Evolutionary conservation across 2,113 vertebrate species (phyloP).

Genomic region (Poeciliopsis prolifica): DNA sequence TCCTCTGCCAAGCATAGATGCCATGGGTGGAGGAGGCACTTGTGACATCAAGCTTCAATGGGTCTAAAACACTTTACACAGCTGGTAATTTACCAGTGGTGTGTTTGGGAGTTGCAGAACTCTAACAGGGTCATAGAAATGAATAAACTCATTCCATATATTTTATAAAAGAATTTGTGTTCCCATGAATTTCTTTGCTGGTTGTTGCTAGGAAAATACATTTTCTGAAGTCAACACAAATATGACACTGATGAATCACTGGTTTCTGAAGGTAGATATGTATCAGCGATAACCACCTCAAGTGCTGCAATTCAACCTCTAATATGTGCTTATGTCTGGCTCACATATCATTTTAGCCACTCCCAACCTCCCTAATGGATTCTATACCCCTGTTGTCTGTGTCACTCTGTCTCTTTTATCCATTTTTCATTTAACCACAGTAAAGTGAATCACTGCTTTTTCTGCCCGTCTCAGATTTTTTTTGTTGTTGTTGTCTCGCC

Average conservation of each 20-base stretch:
- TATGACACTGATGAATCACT: conserved; percentile 66
- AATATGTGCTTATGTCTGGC: conserved; percentile 55
- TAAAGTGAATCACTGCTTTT: conserved; percentile 34
- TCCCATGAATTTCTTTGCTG: conserved; percentile 8
- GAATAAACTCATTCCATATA: conserved; percentile 13
- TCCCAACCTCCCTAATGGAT: conserved; percentile 58
- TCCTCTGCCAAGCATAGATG: not conserved
- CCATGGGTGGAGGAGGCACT: not conserved
- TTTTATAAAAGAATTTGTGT: conserved; percentile 15
- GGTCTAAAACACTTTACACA: conserved; percentile 31
- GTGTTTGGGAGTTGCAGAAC: conserved; percentile 54
- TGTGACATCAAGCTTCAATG: not conserved
- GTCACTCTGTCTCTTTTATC: conserved; percentile 35
- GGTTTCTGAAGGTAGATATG: conserved; percentile 57
- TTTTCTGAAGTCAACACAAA: conserved; percentile 38
- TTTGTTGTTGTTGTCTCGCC: conserved; percentile 29
- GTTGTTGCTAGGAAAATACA: conserved; percentile 14
- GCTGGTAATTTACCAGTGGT: conserved; percentile 55
- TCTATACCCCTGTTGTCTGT: conserved; percentile 39
- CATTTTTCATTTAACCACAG: conserved; percentile 36
- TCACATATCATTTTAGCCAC: conserved; percentile 61
- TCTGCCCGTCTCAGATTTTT: conserved; percentile 10
- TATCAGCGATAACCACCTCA: conserved; percentile 59
- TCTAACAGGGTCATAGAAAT: conserved; percentile 35
- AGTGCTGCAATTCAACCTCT: conserved; percentile 55